phyloP scores from a whole-genome alignment of 2,797 vertebrate genomes.

The Sebastes matsubarae region DNA sequence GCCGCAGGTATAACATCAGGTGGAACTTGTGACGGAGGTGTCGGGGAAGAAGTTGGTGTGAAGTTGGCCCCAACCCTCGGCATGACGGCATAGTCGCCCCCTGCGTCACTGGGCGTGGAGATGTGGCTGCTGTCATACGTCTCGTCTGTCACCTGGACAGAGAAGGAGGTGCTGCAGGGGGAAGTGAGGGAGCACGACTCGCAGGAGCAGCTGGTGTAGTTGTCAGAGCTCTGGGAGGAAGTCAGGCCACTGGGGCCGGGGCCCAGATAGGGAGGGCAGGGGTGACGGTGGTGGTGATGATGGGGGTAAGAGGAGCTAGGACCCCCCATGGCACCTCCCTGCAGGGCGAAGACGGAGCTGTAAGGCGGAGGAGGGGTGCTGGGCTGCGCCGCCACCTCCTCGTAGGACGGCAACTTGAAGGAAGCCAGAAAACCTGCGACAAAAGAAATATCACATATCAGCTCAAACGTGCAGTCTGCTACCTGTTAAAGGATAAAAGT shows the following conservation, averaged over 20 bases:
- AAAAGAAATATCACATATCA: not conserved
- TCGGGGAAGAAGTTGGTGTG: conserved; percentile 1
- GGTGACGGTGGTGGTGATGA: conserved; percentile 65
- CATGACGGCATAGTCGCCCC: conserved; percentile 45
- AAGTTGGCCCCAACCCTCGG: conserved; percentile 18
- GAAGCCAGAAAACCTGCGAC: conserved; percentile 87
- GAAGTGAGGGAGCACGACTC: conserved; percentile 87
- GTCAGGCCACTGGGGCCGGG: conserved; percentile 75
- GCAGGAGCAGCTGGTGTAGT: conserved; percentile 89
- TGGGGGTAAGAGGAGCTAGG: conserved; percentile 65
- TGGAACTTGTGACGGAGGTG: conserved; percentile 31
- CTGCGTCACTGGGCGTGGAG: conserved; percentile 78
- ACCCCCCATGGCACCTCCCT: conserved; percentile 68
- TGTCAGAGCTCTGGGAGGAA: conserved; percentile 86
- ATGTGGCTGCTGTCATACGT: conserved; percentile 80
- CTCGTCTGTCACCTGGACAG: conserved; percentile 84
- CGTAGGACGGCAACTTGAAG: conserved; percentile 92
- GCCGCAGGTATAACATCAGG: conserved; percentile 60
- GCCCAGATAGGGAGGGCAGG: conserved; percentile 72
- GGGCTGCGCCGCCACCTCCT: conserved; percentile 89
- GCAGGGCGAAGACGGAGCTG: conserved; percentile 82
- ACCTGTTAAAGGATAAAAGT: not conserved
- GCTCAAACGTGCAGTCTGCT: not conserved
- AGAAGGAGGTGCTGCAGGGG: conserved; percentile 85
- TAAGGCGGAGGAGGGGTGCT: conserved; percentile 91